Evolutionary conservation across 2,797 vertebrate genomes (phyloP).

Genomic region (Coranthus polyacanthus): DNA sequence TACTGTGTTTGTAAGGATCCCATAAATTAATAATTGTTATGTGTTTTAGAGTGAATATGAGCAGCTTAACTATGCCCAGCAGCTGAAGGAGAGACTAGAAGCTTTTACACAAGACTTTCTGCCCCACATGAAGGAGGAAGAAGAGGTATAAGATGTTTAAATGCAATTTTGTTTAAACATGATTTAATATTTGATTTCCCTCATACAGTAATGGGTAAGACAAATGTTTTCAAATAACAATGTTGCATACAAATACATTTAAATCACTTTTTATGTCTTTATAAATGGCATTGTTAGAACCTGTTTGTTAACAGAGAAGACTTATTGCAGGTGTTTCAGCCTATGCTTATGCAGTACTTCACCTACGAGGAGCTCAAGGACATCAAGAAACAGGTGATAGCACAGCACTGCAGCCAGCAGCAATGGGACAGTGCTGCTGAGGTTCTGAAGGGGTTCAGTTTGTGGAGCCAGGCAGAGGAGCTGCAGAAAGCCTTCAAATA

Average conservation of each 20-base stretch:
- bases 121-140: slow-evolving; percentile 99
- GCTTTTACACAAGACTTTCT: slow-evolving; percentile 98
- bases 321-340: slow-evolving; percentile 94
- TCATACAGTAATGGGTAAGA: no score
- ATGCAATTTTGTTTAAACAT: slow-evolving; percentile 6
- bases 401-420: slow-evolving; percentile 93
- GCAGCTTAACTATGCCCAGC: slow-evolving; percentile 97
- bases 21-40: slow-evolving; percentile 28
- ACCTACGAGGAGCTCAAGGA: slow-evolving; percentile 98
- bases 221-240: not conserved
- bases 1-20: not conserved
- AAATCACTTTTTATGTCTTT: not conserved
- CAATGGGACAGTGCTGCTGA: slow-evolving; percentile 84
- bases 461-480: slow-evolving; percentile 95
- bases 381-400: slow-evolving; percentile 98
- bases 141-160: slow-evolving; percentile 88
- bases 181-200: slow-evolving; percentile 16
- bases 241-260: not conserved
- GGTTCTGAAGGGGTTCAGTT: slow-evolving; percentile 89
- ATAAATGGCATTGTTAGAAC: not conserved
- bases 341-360: slow-evolving; percentile 99
- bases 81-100: slow-evolving; percentile 96
- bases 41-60: slow-evolving; percentile 92
- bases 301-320: slow-evolving; percentile 41
- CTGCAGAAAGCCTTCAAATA: slow-evolving; percentile 96